Base-by-base conservation (phyloP, 2,797 vertebrate species). In the Coregonus ussuriensis region DNA sequence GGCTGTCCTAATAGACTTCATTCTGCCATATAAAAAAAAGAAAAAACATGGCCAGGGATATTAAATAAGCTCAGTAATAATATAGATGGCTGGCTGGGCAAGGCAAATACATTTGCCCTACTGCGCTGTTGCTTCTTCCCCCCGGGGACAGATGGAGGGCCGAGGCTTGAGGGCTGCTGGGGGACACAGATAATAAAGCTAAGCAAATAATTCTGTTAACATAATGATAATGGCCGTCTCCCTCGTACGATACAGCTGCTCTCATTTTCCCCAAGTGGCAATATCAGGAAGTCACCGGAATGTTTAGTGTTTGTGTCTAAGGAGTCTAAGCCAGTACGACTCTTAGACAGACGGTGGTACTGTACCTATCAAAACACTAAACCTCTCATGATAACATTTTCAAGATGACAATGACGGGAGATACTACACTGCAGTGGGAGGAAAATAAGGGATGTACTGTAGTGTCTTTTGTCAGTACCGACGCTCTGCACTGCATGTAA, bases 171-270 rank as follows among this genome's bases (percentile, higher is more conserved):
- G 85, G 83, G 86, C 86, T 88, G 86, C 84, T 69, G 85, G 88
- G 90, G 79, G 79, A 77, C 29, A 83, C 52, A 62, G 56, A 82
- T 88, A 86, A 88, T 91, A 83, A 89, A 87, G 88, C 87, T 88
- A 92, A 92, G 91, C 85, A 92, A 93, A 92, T 91, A 85, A 92
- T 91, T 90, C 82, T 83, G 88, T 93, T 91, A 90, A 87, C 89
- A 86, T 91, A 92, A 92, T 89, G 88, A 91, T 89, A 86, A 89
- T 77, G 83, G 88, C 85, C 84, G 76, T 81, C 77, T 76, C 84
- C 75, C 74, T 83, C 82, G 74, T 83, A 80, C 71, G 6, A 73
- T 75, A 79, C 69, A 25, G 81, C 83, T 59, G 77, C 79, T 83
- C 89, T 89, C 84, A 87, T 86, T 84, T 80, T 71, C 80, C 81